phyloP scores from a whole-genome alignment of 1,140 invertebrate species.

The Aphis craccivora region DNA sequence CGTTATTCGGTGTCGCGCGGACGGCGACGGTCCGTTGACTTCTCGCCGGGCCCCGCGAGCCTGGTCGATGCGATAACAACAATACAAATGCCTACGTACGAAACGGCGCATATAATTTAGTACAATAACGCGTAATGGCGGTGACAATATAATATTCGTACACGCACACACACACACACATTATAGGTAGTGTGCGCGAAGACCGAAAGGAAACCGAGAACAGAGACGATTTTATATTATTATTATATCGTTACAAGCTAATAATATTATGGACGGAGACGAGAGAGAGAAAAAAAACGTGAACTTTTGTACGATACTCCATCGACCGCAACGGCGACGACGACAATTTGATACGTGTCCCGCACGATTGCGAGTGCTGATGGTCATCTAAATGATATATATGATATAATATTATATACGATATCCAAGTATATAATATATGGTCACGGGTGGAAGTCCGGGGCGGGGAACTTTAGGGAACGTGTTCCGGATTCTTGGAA shows the following conservation, averaged over 20 bases:
- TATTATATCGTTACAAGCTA: not conserved
- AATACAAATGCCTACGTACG: not conserved
- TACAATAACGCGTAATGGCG: not conserved
- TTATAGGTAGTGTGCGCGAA: too few species aligned
- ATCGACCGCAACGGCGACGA: not conserved
- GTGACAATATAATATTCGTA: conserved; percentile 12
- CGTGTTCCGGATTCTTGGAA: too few species aligned
- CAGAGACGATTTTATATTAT: not conserved
- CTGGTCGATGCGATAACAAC: not conserved
- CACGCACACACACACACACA: too few species aligned
- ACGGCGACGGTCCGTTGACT: conserved; percentile 37
- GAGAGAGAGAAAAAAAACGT: not conserved
- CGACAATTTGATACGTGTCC: not conserved
- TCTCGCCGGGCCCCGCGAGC: not conserved
- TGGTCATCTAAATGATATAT: not conserved
- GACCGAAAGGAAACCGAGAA: not conserved
- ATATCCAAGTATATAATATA: too few species aligned
- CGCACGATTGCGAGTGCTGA: too few species aligned
- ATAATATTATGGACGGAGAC: not conserved
- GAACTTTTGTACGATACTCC: not conserved
- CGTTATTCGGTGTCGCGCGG: not conserved
- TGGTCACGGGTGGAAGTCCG: too few species aligned
- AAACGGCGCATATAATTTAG: not conserved
- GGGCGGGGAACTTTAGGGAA: too few species aligned
- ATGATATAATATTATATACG: too few species aligned